phyloP scores from a whole-genome alignment of 2,888 invertebrate species.

The Andrena camellia region DNA sequence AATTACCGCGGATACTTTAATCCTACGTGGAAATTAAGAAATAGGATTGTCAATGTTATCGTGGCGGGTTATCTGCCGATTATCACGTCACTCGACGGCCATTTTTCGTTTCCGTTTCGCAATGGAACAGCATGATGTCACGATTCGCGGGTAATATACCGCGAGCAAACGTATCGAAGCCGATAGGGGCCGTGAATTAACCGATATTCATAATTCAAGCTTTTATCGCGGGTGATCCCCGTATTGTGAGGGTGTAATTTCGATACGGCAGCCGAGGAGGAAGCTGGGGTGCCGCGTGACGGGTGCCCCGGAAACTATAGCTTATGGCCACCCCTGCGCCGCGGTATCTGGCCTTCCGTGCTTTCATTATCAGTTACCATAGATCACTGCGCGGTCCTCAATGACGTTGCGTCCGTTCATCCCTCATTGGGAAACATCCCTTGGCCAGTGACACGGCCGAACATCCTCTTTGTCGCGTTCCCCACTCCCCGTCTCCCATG shows the following conservation, averaged over 20 bases:
- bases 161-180: slow-evolving; percentile 21
- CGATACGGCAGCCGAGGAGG: slow-evolving; percentile 34
- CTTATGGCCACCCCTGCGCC: slow-evolving; percentile 70
- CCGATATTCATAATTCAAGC: slow-evolving; percentile 78
- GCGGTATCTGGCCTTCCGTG: slow-evolving; percentile 78
- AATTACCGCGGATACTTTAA: not conserved
- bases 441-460: slow-evolving; percentile 1
- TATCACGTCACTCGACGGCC: not conserved
- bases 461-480: not conserved
- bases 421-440: slow-evolving; percentile 64
- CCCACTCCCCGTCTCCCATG: no score
- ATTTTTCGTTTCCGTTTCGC: slow-evolving; percentile 3
- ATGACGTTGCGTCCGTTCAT: slow-evolving; percentile 83
- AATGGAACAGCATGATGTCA: not conserved
- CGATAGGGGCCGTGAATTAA: slow-evolving; percentile 70
- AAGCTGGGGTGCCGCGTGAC: slow-evolving; percentile 53
- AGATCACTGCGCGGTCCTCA: slow-evolving; percentile 79
- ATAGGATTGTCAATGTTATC: not conserved
- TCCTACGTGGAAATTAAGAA: slow-evolving; percentile 12
- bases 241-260: slow-evolving; percentile 74
- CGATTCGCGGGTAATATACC: not conserved
- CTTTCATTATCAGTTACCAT: slow-evolving; percentile 84
- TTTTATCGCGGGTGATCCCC: slow-evolving; percentile 73
- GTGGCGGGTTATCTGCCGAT: slow-evolving; percentile 13
- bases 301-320: slow-evolving; percentile 79